These are phyloP conservation scores for Drosophila santomea DNA, from an alignment of 1,140 invertebrate species.

Conservation along the genomic window DNA sequence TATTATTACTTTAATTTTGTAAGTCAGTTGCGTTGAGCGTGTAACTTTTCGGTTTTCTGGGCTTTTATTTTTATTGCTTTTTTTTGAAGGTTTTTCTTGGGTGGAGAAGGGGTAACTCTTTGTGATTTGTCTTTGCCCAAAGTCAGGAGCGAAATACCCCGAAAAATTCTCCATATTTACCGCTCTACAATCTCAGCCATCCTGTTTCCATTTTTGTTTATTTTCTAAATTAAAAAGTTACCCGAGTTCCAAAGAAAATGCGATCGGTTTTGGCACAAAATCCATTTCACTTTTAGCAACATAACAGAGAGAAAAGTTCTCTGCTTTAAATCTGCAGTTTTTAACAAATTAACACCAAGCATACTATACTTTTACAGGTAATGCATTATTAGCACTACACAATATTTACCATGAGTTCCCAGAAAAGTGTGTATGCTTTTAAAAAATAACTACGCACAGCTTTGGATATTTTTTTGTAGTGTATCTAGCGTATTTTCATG, in stretches of 20 bases:
- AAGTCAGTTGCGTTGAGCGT: conserved; percentile 61
- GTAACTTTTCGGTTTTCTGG: conserved; percentile 40
- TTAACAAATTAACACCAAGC: not conserved
- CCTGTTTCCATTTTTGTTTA: conserved; percentile 34
- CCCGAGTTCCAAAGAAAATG: conserved; percentile 38
- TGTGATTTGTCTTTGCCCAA: conserved; percentile 40
- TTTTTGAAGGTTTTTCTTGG: not conserved
- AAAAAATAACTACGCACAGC: not conserved
- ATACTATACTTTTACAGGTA: not conserved
- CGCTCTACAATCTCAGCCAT: conserved; percentile 16
- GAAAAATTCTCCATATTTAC: conserved; percentile 1
- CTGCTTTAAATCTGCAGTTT: not conserved
- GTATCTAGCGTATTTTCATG: conserved; percentile 20
- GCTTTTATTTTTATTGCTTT: conserved; percentile 3
- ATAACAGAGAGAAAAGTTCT: no score
- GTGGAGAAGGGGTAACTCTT: not conserved
- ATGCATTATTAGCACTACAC: no score
- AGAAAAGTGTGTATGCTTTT: not conserved
- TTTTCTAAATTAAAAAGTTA: conserved; percentile 74
- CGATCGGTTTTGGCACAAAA: conserved; percentile 24
- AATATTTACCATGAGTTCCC: not conserved
- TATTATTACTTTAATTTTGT: conserved; percentile 82
- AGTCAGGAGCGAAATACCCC: not conserved
- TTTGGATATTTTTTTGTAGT: not conserved
- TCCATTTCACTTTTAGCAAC: not conserved